Evolutionary conservation across 2,797 vertebrate genomes (phyloP).

Genomic region (Hafferia zeledoni): DNA sequence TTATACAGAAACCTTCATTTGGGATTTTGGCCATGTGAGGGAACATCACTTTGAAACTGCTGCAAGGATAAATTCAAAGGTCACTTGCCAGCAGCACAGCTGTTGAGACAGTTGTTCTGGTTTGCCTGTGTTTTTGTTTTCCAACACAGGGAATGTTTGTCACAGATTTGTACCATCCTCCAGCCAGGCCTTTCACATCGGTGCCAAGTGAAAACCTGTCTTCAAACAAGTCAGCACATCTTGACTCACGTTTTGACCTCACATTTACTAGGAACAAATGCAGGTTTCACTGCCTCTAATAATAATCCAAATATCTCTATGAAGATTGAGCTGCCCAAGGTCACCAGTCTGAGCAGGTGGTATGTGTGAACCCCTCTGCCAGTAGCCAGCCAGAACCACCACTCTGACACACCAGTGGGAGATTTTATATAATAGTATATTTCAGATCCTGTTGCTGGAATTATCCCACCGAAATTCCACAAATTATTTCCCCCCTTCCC

Average conservation of each 20-base stretch:
- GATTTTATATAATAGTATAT: not conserved
- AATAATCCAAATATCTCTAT: not conserved
- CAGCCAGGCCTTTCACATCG: not conserved
- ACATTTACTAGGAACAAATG: not conserved
- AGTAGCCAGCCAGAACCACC: not conserved
- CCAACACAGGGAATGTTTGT: not conserved
- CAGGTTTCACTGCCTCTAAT: not conserved
- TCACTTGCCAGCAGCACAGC: not conserved
- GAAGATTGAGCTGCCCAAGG: not conserved
- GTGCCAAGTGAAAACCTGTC: not conserved
- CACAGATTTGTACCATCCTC: not conserved
- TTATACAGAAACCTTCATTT: not conserved
- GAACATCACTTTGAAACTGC: not conserved
- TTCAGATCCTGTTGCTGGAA: not conserved
- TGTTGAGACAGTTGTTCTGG: not conserved
- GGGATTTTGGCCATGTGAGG: not conserved
- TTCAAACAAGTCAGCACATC: not conserved
- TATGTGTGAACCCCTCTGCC: not conserved
- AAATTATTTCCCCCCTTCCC: not conserved
- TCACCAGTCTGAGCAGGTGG: not conserved
- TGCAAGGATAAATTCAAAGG: not conserved
- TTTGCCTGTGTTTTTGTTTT: not conserved
- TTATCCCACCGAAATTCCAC: not conserved
- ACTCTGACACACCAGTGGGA: not conserved
- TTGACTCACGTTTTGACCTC: not conserved